A percentile compares a stretch with the other conserved stretches of the same genome.
phyloP scores from a whole-genome alignment of 2,113 vertebrate species.

The Petaurus breviceps region DNA sequence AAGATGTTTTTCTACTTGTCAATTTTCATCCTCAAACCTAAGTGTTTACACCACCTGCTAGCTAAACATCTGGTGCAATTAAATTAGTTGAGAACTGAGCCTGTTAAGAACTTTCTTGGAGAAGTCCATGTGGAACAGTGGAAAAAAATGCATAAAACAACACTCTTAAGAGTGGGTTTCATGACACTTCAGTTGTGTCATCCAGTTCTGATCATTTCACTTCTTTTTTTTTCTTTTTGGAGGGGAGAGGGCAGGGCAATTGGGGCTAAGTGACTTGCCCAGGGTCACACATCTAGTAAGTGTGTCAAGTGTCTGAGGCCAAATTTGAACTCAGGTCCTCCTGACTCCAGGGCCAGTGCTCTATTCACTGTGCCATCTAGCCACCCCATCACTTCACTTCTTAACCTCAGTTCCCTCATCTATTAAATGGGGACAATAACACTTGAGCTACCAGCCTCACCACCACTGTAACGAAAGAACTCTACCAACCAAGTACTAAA shows the following conservation, averaged over 20 bases:
- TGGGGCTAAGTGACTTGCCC: no score
- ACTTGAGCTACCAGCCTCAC: background rate
- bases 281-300: no score
- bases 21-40: background rate
- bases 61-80: conserved; percentile 1
- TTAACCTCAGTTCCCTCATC: background rate
- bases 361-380: no score
- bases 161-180: background rate
- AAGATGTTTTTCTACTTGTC: background rate
- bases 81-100: background rate
- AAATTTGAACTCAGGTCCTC: no score
- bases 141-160: background rate
- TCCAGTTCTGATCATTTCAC: background rate
- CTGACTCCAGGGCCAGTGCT: no score
- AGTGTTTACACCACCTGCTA: background rate
- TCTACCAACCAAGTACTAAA: background rate
- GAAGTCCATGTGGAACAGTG: background rate
- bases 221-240: no score
- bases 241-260: no score
- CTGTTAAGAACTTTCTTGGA: background rate
- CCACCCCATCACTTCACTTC: background rate
- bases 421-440: background rate
- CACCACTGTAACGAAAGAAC: background rate
- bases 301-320: no score
- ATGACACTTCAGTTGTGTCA: background rate